Conservation (phyloP, 2,888 invertebrate species). For the Chirona hameri region DNA sequence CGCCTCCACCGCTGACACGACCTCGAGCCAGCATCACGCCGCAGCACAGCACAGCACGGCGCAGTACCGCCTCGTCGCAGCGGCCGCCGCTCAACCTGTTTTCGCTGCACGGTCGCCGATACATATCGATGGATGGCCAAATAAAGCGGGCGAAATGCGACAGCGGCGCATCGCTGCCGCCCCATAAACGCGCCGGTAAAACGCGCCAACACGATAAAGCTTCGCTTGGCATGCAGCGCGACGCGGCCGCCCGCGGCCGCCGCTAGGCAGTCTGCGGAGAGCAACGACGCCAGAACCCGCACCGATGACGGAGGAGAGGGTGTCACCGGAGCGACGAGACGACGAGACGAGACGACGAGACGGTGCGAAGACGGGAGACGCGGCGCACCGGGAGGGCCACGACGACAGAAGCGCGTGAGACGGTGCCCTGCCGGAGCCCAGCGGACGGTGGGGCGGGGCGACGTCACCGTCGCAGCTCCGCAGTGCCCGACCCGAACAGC, state of each 20-base stretch:
- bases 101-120: not conserved
- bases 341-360: not conserved
- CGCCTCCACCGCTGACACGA: not conserved
- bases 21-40: not conserved
- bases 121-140: conserved; percentile 22
- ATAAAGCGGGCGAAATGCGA: conserved; percentile 7
- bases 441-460: not conserved
- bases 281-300: not conserved
- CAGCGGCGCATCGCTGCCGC: not conserved
- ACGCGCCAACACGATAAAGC: not conserved
- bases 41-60: not conserved
- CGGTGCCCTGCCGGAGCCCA: not conserved
- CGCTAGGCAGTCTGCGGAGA: not conserved
- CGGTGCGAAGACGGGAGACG: not conserved
- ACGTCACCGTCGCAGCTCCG: not conserved
- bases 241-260: not conserved
- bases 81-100: not conserved
- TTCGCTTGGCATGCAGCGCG: not conserved
- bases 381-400: not conserved
- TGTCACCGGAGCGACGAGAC: no score
- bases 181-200: conserved; percentile 9
- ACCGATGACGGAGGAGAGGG: no score
- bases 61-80: not conserved
- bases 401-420: not conserved
- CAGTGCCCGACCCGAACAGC: not conserved